Evolutionary conservation across 2,888 invertebrate genomes (phyloP), one percentile per base, ranked within the genome.

Genomic region (Kryphioiulus occultus): DNA sequence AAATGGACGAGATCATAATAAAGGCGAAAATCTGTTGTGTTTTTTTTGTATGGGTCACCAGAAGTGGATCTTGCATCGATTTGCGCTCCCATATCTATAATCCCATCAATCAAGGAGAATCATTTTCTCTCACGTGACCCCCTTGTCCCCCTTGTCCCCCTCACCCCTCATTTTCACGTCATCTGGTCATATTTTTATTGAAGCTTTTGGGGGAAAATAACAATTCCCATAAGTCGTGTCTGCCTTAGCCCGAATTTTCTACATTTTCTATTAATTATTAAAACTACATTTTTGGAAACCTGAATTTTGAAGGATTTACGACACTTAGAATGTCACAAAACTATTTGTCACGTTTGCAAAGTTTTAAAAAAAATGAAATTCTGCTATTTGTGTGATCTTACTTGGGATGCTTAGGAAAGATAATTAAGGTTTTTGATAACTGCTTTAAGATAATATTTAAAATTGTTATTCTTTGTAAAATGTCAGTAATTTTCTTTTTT

Each of bases 61-160:
- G 59, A 22, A 59, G 59, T 59, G 59, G 59, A 59, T 59, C 59
- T 59, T 59, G 59, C 1, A 59, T 59, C 59, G 59, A 59, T 59
- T 59, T 59, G 59, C n/a, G 59, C 59, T 59, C 59, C 59, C 59
- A 59, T 59, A 59, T 59, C 59, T n/a, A 59, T 59, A 59, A 59
- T 59, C 59, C 59, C 59, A 59, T 59, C 59, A 59, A 59, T 59
- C 59, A 59, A 59, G 19, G 59, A 59, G n/a, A 59, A 59, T 59
- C 59, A 22, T 59, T 59, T 59, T 59, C 22, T 59, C 59, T n/a
- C 59, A 59, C 59, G 59, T 59, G 59, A 22, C 59, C 22, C 59
- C 22, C 59, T 59, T 0, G 2, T 59, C 9, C 59, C 59, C 22
- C 59, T 59, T 59, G 19, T 59, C n/a, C 3, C n/a, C 0, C 59